Base-by-base conservation (phyloP, 2,113 vertebrate genomes). In the Ctenodactylus gundi region DNA sequence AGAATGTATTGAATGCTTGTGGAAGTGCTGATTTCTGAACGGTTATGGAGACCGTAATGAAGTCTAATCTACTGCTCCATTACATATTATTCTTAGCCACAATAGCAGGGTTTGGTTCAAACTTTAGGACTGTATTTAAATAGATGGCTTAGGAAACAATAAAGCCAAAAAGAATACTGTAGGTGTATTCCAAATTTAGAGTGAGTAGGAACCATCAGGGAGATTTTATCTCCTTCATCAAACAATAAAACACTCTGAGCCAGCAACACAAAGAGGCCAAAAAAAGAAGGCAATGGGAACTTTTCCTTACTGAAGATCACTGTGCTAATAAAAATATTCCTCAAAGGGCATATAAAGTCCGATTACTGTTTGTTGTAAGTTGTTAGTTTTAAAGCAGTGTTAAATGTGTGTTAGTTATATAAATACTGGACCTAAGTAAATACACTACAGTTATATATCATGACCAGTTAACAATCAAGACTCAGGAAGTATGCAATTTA, bases 161-260 rank as follows among this genome's bases (percentile, higher is more conserved):
- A 97, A 97, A 94, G 78, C 57, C 87, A 68, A 85, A 95, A 90
- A 93, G 85, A 96, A 95, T 92, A 94, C 25, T 57, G 77, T 95
- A 95, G 72, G 62, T 95, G 94, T 93, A 90, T 85, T 96, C 96
- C 93, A 97, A 97, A 96, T 94, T 97, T 97, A 97, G 96, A 96
- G 85, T 85, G 82, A 96, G 84, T 39, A 90, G 90, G 92, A 97
- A 97, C 93, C 75, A 93, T 84, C 89, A 93, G 65, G 72, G 77
- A 93, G 83, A 96, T 96, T 95, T 97, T 96, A 97, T 97, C 95
- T 88, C 88, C 85, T 80, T 36, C 62, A 97, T 85, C 90, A 89
- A 94, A 97, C 97, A 97, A 97, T 96, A 93, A 96, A 95, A 90
- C 39, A 51, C 58, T 91, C 77, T 14, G 57, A 82, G 90, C 72